phyloP scores from a whole-genome alignment of 2,888 invertebrate genomes.

The Catonia carolina region DNA sequence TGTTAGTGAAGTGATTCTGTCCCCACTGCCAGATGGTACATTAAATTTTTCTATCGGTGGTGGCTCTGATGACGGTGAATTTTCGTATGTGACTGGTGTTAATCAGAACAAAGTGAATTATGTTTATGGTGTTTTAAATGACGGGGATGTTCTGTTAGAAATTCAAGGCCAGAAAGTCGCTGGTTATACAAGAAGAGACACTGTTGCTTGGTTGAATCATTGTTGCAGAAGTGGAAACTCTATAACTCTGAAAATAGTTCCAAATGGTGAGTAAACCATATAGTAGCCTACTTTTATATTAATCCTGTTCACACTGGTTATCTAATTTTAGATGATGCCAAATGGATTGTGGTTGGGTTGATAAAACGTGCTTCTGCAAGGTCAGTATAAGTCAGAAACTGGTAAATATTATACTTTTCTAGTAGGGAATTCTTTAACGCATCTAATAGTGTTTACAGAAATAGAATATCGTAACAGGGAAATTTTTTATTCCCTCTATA shows the following conservation, averaged over 20 bases:
- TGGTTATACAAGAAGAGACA: conserved; percentile 51
- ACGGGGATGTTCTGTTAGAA: conserved; percentile 45
- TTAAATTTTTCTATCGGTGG: conserved; percentile 44
- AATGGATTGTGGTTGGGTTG: too few relatives aligned
- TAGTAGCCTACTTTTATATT: too few relatives aligned
- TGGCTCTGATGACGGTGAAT: conserved; percentile 47
- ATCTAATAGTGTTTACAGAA: too few relatives aligned
- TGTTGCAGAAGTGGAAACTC: conserved; percentile 48
- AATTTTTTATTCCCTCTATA: too few relatives aligned
- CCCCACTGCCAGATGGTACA: conserved; percentile 42
- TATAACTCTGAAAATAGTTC: conserved; percentile 47
- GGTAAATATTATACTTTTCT: too few relatives aligned
- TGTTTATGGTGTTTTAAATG: conserved; percentile 34
- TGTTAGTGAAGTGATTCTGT: conserved; percentile 44
- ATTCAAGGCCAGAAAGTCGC: conserved; percentile 51
- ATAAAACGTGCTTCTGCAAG: too few relatives aligned
- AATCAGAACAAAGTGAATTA: conserved; percentile 34
- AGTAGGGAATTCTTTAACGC: too few relatives aligned
- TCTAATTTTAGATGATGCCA: too few relatives aligned
- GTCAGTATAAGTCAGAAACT: too few relatives aligned
- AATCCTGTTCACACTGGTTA: too few relatives aligned
- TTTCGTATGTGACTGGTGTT: conserved; percentile 40
- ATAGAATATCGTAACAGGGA: too few relatives aligned
- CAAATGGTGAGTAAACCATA: conserved; percentile 42
- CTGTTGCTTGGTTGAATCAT: conserved; percentile 47